Percentiles rank a stretch among this genome's conserved stretches.
Evolutionary conservation across 2,797 vertebrate species (phyloP).

Genomic region (Diplodus sargus): DNA sequence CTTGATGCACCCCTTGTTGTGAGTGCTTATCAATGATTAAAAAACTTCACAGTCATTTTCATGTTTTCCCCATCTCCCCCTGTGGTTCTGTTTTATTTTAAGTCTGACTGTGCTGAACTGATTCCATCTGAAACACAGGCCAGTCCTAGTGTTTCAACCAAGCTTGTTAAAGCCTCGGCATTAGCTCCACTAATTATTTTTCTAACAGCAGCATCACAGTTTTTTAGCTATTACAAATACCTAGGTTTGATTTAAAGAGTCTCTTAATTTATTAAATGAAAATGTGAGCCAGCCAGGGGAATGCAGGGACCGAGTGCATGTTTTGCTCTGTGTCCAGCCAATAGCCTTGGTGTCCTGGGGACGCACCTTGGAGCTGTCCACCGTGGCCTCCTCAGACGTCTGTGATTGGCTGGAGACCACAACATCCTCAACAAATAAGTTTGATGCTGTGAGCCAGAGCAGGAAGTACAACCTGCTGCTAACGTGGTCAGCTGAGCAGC

Average conservation of each 20-base stretch:
- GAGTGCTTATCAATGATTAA: neutral
- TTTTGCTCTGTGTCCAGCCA: conserved; percentile 78
- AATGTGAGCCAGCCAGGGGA: neutral
- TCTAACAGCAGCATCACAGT: neutral
- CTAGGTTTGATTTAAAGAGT: neutral
- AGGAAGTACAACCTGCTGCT: conserved; percentile 79
- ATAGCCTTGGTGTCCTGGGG: conserved; percentile 87
- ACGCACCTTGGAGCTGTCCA: conserved; percentile 85
- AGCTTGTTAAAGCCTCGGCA: neutral
- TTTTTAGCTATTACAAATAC: neutral
- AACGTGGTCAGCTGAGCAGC: conserved; percentile 58
- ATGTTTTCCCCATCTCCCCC: neutral
- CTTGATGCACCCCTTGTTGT: neutral
- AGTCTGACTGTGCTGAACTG: neutral
- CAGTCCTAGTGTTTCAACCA: neutral
- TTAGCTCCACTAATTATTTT: neutral
- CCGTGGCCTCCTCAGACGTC: conserved; percentile 64
- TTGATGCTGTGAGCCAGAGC: conserved; percentile 10
- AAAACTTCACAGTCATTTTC: neutral
- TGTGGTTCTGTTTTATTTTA: neutral
- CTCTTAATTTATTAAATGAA: neutral
- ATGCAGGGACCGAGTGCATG: neutral
- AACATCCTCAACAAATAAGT: conserved; percentile 14
- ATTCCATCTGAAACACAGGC: too few relatives aligned
- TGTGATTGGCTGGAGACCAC: conserved; percentile 83